phyloP scores from a whole-genome alignment of 2,888 invertebrate genomes.

The Mythimna ferrago region DNA sequence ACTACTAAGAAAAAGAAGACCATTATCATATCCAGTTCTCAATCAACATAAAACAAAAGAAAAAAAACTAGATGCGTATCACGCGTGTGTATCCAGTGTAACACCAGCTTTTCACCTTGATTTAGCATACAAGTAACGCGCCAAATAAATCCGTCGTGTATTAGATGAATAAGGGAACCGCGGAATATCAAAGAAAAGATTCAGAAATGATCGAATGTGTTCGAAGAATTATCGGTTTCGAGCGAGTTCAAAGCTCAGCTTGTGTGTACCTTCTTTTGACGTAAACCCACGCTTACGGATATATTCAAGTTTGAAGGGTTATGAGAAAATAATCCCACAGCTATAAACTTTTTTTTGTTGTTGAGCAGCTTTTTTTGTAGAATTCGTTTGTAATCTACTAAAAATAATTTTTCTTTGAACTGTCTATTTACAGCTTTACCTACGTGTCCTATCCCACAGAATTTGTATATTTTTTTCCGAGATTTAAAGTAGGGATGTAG shows the following conservation, averaged over 20 bases:
- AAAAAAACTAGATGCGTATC: not conserved
- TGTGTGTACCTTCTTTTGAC: constrained; percentile 13
- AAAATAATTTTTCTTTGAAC: not conserved
- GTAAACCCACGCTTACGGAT: not conserved
- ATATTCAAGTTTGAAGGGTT: constrained; percentile 4
- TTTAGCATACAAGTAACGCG: constrained; percentile 29
- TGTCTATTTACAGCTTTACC: too few relatives aligned
- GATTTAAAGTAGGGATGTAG: not conserved
- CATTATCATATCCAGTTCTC: not conserved
- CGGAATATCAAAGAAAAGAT: constrained; percentile 29
- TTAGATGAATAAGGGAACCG: constrained; percentile 2
- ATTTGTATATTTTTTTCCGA: too few relatives aligned
- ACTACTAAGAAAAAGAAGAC: too few relatives aligned
- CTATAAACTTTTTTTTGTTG: constrained; percentile 7
- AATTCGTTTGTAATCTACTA: not conserved
- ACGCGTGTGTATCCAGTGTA: not conserved
- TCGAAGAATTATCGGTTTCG: constrained; percentile 6
- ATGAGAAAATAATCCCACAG: not conserved
- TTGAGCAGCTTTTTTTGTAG: not conserved
- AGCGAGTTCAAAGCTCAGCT: constrained; percentile 10
- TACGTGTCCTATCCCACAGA: not conserved
- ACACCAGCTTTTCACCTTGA: not conserved
- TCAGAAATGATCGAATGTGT: constrained; percentile 42
- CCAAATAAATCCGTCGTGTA: constrained; percentile 27
- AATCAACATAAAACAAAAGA: not conserved